Evolutionary conservation across 2,888 invertebrate species (phyloP), one percentile per base, ranked within the genome.

Genomic region (Dione juno): DNA sequence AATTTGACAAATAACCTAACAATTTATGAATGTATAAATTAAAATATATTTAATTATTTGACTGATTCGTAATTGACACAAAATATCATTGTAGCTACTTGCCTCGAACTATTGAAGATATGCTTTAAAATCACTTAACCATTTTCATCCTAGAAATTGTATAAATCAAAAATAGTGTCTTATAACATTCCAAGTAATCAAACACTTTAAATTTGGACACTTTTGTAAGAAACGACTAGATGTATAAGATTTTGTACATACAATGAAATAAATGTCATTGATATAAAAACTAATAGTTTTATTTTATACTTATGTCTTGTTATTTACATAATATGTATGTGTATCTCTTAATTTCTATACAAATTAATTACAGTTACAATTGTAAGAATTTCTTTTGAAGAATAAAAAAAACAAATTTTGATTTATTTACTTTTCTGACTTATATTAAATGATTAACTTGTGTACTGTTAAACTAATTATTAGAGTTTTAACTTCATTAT

Each of bases 221-320:
- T 92, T 93, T 92, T 92, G 90, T 93, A 92, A 86, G 89, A 88
- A 87, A 90, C 81, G 82, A 85, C 84, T 92, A 92, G 90, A 88
- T 90, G 88, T 91, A 72, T 92, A 92, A 92, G 93, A 88, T 93
- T 93, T 93, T 93, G 93, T 93, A 93, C 92, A 93, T 93, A 93
- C 88, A 90, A 91, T 89, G 87, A 91, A 91, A 92, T 92, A 93
- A 92, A 92, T 93, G 92, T 91, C 91, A 92, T 92, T 92, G 89
- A 89, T 86, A 88, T 86, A 88, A 84, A 79, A 78, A 74, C n/a
- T 70, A 77, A 35, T 54, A 1, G 76, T 74, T 77, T 85, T 84
- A 85, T 84, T 81, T 83, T 84, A 40, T 43, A 40, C 41, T 64
- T 43, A 40, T 64, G 16, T 66, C 14, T 66, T 19, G 3, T 16